Percentiles rank a stretch among this genome's conserved stretches.
These are phyloP conservation scores for Nephrocerus scutellatus DNA, from an alignment of 2,888 invertebrate genomes.

Conservation along the genomic window DNA sequence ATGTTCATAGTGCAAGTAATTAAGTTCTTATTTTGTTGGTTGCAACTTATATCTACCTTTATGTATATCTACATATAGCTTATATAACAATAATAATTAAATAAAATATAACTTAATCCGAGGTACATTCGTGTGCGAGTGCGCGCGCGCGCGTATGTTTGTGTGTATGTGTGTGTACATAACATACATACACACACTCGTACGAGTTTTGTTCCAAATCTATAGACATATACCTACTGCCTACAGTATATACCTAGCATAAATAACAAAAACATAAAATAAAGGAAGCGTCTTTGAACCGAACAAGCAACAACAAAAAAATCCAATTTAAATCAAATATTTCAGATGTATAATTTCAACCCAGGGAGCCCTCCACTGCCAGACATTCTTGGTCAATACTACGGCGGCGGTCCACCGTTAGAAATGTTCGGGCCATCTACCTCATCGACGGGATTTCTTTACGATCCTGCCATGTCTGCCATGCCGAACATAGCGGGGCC, in stretches of 20 bases:
- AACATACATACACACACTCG: no score
- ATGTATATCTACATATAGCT: no score
- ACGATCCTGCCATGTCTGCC: constrained; percentile 33
- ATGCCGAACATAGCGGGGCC: constrained; percentile 19
- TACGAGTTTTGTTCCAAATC: no score
- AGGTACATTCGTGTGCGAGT: no score
- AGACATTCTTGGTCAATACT: constrained; percentile 46
- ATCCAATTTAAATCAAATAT: constrained; percentile 44
- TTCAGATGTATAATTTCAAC: constrained; percentile 49
- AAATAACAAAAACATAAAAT: constrained; percentile 15
- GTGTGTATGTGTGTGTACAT: no score
- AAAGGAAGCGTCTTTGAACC: constrained; percentile 2
- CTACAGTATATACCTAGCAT: constrained; percentile 13
- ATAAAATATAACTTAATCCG: no score
- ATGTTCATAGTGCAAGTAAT: no score
- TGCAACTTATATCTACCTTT: constrained; percentile 20
- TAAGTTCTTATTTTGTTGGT: no score
- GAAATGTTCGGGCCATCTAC: constrained; percentile 40
- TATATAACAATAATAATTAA: constrained; percentile 19
- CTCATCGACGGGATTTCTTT: constrained; percentile 35
- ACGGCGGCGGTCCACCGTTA: constrained; percentile 25
- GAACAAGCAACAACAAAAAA: constrained; percentile 25
- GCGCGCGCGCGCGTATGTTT: no score
- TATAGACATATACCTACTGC: background rate
- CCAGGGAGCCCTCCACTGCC: constrained; percentile 47